phyloP scores from a whole-genome alignment of 2,797 vertebrate species.

The Alectoris magna region DNA sequence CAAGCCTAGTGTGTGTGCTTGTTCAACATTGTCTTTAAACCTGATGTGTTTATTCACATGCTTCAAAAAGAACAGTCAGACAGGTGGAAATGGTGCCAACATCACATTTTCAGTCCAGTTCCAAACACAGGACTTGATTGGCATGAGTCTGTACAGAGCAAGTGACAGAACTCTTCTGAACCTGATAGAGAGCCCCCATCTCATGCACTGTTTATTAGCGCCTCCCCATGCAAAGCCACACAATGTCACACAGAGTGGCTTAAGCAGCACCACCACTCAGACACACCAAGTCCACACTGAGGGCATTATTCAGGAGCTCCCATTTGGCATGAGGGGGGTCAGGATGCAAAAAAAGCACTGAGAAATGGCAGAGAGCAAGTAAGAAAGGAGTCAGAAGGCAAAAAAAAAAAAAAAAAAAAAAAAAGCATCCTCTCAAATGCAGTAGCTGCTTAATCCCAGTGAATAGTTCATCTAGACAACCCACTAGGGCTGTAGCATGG shows the following conservation, averaged over 20 bases:
- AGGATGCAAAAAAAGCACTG: not conserved
- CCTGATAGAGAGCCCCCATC: not conserved
- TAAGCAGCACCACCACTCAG: not conserved
- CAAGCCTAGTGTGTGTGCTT: not conserved
- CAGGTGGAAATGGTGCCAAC: constrained; percentile 21
- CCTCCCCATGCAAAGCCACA: not conserved
- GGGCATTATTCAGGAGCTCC: accelerated
- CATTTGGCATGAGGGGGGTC: not conserved
- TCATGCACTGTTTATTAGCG: accelerated
- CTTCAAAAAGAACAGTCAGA: constrained; percentile 22
- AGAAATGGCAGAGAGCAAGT: not conserved
- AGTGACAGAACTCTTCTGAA: not conserved
- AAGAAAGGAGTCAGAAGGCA: not conserved
- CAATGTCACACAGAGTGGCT: accelerated
- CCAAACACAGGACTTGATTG: not conserved
- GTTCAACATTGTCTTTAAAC: constrained; percentile 50
- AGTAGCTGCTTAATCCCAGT: not conserved
- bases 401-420: constrained; percentile 6
- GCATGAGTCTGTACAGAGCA: not conserved
- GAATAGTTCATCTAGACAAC: not conserved
- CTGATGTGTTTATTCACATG: constrained; percentile 41
- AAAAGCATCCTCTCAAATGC: not conserved
- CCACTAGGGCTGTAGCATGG: not conserved
- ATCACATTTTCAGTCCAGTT: not conserved
- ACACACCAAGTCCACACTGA: accelerated